These are phyloP conservation scores for Myxocyprinus asiaticus DNA, from an alignment of 2,113 vertebrate species.

Conservation along the genomic window DNA sequence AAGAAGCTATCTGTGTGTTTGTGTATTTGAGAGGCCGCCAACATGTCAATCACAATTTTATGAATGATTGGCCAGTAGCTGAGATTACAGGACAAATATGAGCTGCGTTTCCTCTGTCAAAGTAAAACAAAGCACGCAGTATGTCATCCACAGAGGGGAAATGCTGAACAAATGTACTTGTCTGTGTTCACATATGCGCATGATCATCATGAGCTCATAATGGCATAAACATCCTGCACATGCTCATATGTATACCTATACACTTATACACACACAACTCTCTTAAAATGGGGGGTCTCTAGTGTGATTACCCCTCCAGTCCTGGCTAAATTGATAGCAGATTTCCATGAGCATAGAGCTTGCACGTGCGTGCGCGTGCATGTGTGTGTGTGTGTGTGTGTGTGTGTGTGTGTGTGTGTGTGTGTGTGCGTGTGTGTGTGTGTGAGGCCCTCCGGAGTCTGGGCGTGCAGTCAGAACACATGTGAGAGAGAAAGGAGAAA, in stretches of 20 bases:
- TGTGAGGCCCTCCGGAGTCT: slow-evolving; percentile 12
- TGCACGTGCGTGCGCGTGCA: too few species aligned
- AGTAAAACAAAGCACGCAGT: slow-evolving; percentile 14
- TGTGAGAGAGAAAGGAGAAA: slow-evolving; percentile 21
- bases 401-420: slow-evolving; percentile 6
- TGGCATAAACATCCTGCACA: too few species aligned
- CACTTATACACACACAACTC: slow-evolving; percentile 12
- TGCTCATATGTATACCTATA: background rate
- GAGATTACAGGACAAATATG: background rate
- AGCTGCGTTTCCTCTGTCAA: slow-evolving; percentile 14
- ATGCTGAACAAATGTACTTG: slow-evolving; percentile 32
- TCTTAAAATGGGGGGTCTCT: slow-evolving; percentile 31
- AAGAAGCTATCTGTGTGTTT: background rate
- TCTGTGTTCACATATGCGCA: slow-evolving; percentile 17
- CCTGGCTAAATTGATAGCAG: slow-evolving; percentile 47
- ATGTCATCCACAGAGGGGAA: slow-evolving; percentile 18
- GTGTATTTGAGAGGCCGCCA: background rate
- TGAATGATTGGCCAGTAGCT: slow-evolving; percentile 1
- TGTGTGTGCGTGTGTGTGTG: background rate
- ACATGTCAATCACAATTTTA: slow-evolving; percentile 3
- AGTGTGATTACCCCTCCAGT: slow-evolving; percentile 4
- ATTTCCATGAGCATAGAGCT: slow-evolving; percentile 41
- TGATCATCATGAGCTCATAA: slow-evolving; percentile 7
- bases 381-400: slow-evolving; percentile 11
- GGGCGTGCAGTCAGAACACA: slow-evolving; percentile 35